Conservation (phyloP, 2,113 vertebrate species). For the Ranitomeya imitator region DNA sequence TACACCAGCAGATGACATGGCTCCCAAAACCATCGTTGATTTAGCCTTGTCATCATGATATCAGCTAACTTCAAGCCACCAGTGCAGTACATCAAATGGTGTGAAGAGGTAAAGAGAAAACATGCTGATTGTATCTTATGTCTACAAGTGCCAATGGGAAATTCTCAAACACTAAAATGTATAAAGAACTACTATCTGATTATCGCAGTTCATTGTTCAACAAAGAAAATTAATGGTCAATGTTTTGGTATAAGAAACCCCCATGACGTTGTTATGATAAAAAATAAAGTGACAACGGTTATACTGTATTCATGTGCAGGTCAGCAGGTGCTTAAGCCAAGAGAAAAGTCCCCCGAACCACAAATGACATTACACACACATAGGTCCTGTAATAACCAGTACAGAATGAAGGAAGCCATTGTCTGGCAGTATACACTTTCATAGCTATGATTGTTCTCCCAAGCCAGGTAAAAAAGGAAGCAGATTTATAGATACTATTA, state of each 20-base stretch:
- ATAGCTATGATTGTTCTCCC: not conserved
- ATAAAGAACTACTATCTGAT: not conserved
- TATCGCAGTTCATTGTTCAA: not conserved
- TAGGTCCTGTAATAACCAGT: not conserved
- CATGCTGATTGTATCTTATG: not conserved
- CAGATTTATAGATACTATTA: not conserved
- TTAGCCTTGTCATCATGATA: too few relatives aligned
- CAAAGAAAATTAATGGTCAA: not conserved
- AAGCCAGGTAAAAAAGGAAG: not conserved
- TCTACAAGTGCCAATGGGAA: not conserved
- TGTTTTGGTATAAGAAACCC: not conserved
- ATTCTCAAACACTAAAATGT: not conserved
- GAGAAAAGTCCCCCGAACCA: not conserved
- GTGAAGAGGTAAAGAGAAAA: too few relatives aligned
- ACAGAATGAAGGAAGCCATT: not conserved
- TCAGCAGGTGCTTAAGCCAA: not conserved
- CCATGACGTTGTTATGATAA: not conserved
- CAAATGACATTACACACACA: not conserved
- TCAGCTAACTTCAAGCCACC: too few relatives aligned
- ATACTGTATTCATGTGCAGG: not conserved
- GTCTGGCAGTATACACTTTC: not conserved
- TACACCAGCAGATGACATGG: too few relatives aligned
- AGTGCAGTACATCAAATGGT: too few relatives aligned
- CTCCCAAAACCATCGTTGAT: too few relatives aligned
- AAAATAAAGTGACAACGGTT: not conserved